Percentiles rank a stretch among this genome's conserved stretches.
Evolutionary conservation across 2,888 invertebrate genomes (phyloP).

Genomic region (Formica aserva): DNA sequence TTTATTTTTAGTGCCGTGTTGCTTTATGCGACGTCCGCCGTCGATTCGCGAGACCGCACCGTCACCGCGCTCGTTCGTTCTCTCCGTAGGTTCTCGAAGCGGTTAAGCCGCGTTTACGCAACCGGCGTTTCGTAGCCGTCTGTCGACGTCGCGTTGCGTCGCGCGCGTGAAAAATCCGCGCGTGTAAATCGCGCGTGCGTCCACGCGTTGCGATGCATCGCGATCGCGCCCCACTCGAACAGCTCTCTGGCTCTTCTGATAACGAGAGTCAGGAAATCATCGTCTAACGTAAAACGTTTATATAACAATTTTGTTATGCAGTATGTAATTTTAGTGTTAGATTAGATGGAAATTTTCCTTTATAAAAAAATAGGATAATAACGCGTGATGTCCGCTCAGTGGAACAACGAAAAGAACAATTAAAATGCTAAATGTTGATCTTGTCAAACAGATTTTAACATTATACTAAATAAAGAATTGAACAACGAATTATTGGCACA

Average conservation of each 20-base stretch:
- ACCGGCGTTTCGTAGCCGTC: conserved; percentile 23
- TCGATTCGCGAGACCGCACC: conserved; percentile 62
- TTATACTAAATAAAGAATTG: background rate
- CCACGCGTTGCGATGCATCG: conserved; percentile 9
- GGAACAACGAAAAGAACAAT: background rate
- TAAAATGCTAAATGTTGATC: background rate
- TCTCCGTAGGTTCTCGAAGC: conserved; percentile 1
- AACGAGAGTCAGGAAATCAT: conserved; percentile 33
- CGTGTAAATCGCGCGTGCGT: conserved; percentile 11
- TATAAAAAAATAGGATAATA: background rate
- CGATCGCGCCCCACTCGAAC: conserved; percentile 24
- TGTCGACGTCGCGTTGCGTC: background rate
- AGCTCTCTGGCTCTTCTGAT: conserved; percentile 10
- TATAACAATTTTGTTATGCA: conserved; percentile 34
- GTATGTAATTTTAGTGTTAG: background rate
- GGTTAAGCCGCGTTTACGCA: conserved; percentile 43
- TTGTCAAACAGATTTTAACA: background rate
- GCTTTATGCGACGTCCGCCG: conserved; percentile 65
- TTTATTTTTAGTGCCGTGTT: conserved; percentile 70
- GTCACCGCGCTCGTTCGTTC: conserved; percentile 1
- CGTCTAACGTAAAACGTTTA: conserved; percentile 44
- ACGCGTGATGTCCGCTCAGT: no score
- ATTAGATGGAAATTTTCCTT: conserved; percentile 23
- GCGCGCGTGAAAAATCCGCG: background rate
- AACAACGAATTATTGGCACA: background rate